Conservation (phyloP, 2,113 vertebrate genomes). For the Thamnaconus septentrionalis region DNA sequence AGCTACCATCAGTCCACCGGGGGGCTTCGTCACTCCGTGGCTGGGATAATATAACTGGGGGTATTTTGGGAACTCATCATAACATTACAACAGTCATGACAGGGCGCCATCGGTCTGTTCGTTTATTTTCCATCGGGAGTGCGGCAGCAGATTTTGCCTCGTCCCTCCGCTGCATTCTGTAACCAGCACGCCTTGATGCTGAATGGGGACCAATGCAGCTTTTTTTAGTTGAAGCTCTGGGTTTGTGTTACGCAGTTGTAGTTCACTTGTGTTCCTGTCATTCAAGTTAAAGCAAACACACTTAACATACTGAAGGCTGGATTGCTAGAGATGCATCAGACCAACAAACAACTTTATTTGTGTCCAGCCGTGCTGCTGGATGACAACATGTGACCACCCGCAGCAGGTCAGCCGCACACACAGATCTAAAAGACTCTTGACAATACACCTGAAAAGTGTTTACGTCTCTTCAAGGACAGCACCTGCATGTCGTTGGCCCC, state of each 20-base stretch:
- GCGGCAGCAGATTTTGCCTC: too few relatives aligned
- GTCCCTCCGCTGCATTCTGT: too few relatives aligned
- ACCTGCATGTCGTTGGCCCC: conserved; percentile 53
- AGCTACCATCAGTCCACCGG: conserved; percentile 26
- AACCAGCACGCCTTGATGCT: too few relatives aligned
- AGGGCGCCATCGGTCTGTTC: too few relatives aligned
- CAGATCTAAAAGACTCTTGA: background rate
- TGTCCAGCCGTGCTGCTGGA: too few relatives aligned
- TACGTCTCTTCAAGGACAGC: conserved; percentile 21
- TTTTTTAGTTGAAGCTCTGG: too few relatives aligned
- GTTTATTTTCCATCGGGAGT: too few relatives aligned
- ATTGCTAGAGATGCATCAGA: background rate
- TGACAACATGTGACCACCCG: too few relatives aligned
- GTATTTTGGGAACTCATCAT: background rate
- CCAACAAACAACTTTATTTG: background rate
- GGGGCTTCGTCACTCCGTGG: conserved; percentile 24
- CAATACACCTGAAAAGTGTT: background rate
- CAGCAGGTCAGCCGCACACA: too few relatives aligned
- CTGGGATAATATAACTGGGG: background rate
- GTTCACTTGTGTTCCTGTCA: too few relatives aligned
- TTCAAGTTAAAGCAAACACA: background rate
- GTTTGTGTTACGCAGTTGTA: too few relatives aligned
- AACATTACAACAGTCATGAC: background rate
- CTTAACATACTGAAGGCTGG: background rate
- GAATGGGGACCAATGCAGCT: too few relatives aligned